A percentile compares a stretch with the other conserved stretches of the same genome.
Evolutionary conservation across 2,888 invertebrate genomes (phyloP).

Genomic region (Polydrusus tereticollis): DNA sequence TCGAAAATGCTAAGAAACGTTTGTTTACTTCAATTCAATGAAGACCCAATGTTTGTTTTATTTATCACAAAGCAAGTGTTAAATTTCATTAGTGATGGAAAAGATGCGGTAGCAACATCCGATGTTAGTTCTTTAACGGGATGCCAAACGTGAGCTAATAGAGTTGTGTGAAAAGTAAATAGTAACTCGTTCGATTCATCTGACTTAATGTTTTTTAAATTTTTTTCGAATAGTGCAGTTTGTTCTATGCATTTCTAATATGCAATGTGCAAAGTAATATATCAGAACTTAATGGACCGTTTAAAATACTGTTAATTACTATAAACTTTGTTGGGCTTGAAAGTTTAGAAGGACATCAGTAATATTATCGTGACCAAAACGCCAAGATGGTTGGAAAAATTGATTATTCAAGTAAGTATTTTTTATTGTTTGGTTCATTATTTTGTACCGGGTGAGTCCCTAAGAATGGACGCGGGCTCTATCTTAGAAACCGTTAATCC

Average conservation of each 20-base stretch:
- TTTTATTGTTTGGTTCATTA: not conserved
- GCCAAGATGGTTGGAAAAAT: constrained; percentile 53
- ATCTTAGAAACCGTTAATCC: no score
- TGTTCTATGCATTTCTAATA: no score
- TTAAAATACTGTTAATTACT: not conserved
- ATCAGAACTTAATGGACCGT: not conserved
- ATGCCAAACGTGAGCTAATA: not conserved
- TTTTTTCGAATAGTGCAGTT: no score
- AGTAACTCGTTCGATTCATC: not conserved
- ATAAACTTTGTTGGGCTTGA: not conserved
- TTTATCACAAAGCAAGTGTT: constrained; percentile 41
- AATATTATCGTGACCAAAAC: not conserved
- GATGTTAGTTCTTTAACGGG: constrained; percentile 23
- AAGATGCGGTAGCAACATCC: constrained; percentile 29
- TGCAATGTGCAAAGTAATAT: no score
- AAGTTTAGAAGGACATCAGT: not conserved
- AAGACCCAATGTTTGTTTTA: constrained; percentile 38
- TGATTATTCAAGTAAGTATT: constrained; percentile 56
- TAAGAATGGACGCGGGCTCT: no score
- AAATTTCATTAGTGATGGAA: constrained; percentile 39
- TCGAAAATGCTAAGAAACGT: constrained; percentile 12
- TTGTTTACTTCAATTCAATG: constrained; percentile 40
- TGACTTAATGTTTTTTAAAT: no score
- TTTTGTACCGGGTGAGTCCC: no score
- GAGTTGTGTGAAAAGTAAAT: constrained; percentile 27